A percentile compares a stretch with the other conserved stretches of the same genome.
These are phyloP conservation scores for Microdon myrmicae DNA, from an alignment of 2,888 invertebrate genomes.

Conservation along the genomic window DNA sequence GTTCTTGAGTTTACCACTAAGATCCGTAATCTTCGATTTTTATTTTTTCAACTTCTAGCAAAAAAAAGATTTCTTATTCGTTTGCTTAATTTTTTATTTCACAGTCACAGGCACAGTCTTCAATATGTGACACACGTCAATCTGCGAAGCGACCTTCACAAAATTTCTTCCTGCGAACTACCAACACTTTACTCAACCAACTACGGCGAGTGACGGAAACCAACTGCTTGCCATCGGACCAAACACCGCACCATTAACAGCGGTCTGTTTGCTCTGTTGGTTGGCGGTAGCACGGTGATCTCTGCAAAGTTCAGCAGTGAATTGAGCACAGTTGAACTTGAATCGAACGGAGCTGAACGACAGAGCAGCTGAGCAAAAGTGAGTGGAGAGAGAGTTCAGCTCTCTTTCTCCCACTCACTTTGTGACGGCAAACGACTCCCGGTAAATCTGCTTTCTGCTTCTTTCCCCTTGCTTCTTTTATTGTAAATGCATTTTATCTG, in stretches of 20 bases:
- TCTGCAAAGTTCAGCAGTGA: slow-evolving; percentile 12
- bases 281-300: slow-evolving; percentile 4
- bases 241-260: slow-evolving; percentile 14
- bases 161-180: no score
- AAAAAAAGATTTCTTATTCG: slow-evolving; percentile 31
- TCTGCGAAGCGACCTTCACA: background rate
- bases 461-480: slow-evolving; percentile 15
- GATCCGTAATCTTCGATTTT: slow-evolving; percentile 21
- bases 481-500: slow-evolving; percentile 5
- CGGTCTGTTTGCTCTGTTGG: slow-evolving; percentile 1
- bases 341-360: slow-evolving; percentile 26
- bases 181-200: no score
- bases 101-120: slow-evolving; percentile 24
- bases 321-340: slow-evolving; percentile 35
- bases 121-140: slow-evolving; percentile 2
- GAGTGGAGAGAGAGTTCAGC: slow-evolving; percentile 16
- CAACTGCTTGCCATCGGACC: slow-evolving; percentile 36
- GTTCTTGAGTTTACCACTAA: slow-evolving; percentile 42
- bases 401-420: slow-evolving; percentile 12
- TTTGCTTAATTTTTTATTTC: slow-evolving; percentile 21
- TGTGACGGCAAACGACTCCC: slow-evolving; percentile 22
- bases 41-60: slow-evolving; percentile 29
- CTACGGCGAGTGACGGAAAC: slow-evolving; percentile 33
- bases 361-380: slow-evolving; percentile 22
- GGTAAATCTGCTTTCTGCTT: slow-evolving; percentile 33